These are phyloP conservation scores for Pteronura brasiliensis DNA, from an alignment of 2,113 vertebrate genomes.

Conservation along the genomic window DNA sequence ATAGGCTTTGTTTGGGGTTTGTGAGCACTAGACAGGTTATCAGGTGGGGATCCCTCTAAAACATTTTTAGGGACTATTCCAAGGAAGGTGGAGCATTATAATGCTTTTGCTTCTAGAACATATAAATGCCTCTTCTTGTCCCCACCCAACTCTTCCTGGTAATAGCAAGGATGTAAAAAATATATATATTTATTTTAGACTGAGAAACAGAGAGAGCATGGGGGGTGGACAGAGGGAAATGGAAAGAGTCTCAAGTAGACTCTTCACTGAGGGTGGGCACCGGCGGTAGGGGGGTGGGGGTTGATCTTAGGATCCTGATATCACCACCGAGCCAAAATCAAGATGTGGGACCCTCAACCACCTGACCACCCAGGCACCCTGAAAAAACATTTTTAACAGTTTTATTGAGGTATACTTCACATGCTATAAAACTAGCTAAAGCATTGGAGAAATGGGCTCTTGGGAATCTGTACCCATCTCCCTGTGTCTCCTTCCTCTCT, in stretches of 20 bases:
- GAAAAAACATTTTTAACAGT: not conserved
- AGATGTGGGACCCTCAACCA: not conserved
- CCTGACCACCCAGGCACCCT: not conserved
- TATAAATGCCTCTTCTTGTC: not conserved
- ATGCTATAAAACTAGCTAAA: not conserved
- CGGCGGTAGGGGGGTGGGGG: rapidly evolving
- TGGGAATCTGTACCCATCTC: not conserved
- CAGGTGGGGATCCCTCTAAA: not conserved
- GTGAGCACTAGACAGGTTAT: not conserved
- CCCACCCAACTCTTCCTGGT: not conserved
- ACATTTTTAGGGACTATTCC: not conserved
- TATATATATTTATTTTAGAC: not conserved
- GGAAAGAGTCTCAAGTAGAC: not conserved
- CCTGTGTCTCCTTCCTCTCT: not conserved
- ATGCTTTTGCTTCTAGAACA: not conserved
- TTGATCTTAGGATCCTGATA: not conserved
- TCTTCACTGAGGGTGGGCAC: not conserved
- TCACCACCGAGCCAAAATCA: not conserved
- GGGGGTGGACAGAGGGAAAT: not conserved
- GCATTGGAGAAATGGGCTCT: not conserved
- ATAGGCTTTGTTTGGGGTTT: not conserved
- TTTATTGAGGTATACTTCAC: not conserved
- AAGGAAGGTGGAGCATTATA: not conserved
- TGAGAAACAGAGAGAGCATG: not conserved
- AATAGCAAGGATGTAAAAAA: not conserved